A percentile compares a stretch with the other conserved stretches of the same genome.
Conservation (phyloP, 2,113 vertebrate species). For the Rhinolophus sinicus region DNA sequence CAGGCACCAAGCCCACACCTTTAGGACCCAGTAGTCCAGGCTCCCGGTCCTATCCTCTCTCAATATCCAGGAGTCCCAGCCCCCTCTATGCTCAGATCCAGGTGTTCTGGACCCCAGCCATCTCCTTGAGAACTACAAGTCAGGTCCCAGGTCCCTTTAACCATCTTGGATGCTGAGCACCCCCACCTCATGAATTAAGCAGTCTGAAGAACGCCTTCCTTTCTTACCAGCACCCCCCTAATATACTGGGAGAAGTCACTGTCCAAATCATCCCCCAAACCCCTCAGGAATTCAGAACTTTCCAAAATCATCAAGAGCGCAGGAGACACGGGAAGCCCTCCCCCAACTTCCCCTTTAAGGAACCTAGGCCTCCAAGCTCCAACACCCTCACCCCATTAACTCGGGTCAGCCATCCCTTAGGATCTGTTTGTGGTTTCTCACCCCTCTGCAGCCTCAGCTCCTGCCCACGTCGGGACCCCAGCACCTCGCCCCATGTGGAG, state of each 20-base stretch:
- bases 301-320: background rate
- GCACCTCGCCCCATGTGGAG: background rate
- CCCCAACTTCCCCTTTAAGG: background rate
- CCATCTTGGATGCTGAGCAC: background rate
- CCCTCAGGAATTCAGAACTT: background rate
- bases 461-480: background rate
- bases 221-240: background rate
- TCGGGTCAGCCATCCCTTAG: background rate
- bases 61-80: background rate
- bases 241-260: background rate
- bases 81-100: background rate
- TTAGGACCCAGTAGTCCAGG: background rate
- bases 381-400: too few species aligned
- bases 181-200: background rate
- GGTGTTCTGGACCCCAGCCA: background rate
- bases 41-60: background rate
- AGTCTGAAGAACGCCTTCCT: background rate
- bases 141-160: background rate
- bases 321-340: background rate
- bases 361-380: background rate
- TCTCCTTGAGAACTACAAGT: background rate
- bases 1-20: background rate
- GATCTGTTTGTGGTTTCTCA: background rate
- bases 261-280: background rate
- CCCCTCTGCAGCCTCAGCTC: background rate